These are phyloP conservation scores for Archips crataeganus DNA, from an alignment of 2,888 invertebrate genomes.

Conservation along the genomic window DNA sequence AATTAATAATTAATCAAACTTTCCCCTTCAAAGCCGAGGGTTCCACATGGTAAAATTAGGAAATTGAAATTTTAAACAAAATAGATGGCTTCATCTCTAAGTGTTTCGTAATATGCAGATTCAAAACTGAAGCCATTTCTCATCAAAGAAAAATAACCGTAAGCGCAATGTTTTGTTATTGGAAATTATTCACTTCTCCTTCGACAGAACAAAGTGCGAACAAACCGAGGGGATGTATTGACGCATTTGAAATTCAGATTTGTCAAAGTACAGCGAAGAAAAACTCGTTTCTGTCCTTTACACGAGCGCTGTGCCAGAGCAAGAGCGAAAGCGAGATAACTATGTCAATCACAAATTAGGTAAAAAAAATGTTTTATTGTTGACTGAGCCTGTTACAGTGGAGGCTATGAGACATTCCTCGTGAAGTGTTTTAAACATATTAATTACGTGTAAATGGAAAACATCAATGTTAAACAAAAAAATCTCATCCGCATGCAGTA, in stretches of 20 bases:
- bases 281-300: slow-evolving; percentile 28
- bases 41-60: too few species aligned
- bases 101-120: background rate
- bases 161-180: slow-evolving; percentile 32
- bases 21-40: too few species aligned
- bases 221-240: slow-evolving; percentile 36
- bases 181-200: slow-evolving; percentile 32
- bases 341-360: background rate
- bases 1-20: too few species aligned
- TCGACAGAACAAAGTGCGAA: slow-evolving; percentile 20
- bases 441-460: too few species aligned
- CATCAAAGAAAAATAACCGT: slow-evolving; percentile 29
- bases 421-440: too few species aligned
- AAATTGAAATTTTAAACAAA: too few species aligned
- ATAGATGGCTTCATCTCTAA: too few species aligned
- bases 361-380: background rate
- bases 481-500: too few species aligned
- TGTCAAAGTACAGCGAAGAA: slow-evolving; percentile 27
- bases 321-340: slow-evolving; percentile 15
- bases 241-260: slow-evolving; percentile 42
- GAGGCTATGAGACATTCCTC: too few species aligned
- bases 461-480: too few species aligned
- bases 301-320: slow-evolving; percentile 11
- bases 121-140: background rate
- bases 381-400: too few species aligned